A percentile compares a stretch with the other conserved stretches of the same genome.
phyloP scores from a whole-genome alignment of 2,797 vertebrate species.

The Arrhamphus sclerolepis region DNA sequence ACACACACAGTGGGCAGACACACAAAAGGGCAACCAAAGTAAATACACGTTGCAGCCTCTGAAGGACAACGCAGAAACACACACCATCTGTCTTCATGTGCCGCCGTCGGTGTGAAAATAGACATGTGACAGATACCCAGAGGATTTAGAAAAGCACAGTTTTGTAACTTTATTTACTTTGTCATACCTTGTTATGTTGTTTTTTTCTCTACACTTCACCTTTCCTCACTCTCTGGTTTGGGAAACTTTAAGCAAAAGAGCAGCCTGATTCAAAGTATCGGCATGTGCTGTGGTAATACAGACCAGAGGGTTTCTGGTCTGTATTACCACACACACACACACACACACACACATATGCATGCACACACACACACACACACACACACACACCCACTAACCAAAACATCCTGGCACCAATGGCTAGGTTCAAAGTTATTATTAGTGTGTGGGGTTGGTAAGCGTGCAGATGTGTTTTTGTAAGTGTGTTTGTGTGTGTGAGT shows the following conservation, averaged over 20 bases:
- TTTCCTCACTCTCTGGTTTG: slow-evolving; percentile 35
- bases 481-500: slow-evolving; percentile 36
- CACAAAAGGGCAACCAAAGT: slow-evolving; percentile 36
- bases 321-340: slow-evolving; percentile 13
- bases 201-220: slow-evolving; percentile 37
- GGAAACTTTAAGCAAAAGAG: slow-evolving; percentile 50
- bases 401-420: slow-evolving; percentile 68
- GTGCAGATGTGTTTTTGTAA: slow-evolving; percentile 35
- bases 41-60: slow-evolving; percentile 23
- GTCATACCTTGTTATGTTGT: slow-evolving; percentile 23
- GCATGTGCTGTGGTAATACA: slow-evolving; percentile 79
- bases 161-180: slow-evolving; percentile 4
- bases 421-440: slow-evolving; percentile 74
- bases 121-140: too few relatives aligned
- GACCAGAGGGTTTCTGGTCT: slow-evolving; percentile 72
- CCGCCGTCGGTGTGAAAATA: too few relatives aligned
- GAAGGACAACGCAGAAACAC: slow-evolving; percentile 7
- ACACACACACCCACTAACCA: slow-evolving; percentile 50
- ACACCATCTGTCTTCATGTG: neutral
- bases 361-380: slow-evolving; percentile 29
- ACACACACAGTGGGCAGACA: slow-evolving; percentile 20
- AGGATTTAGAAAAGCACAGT: too few relatives aligned
- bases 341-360: slow-evolving; percentile 13
- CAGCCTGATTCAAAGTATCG: slow-evolving; percentile 72
- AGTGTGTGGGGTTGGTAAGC: slow-evolving; percentile 62